Evolutionary conservation across 2,888 invertebrate genomes (phyloP), one percentile per base, ranked within the genome.

Genomic region (Patella caerulea): DNA sequence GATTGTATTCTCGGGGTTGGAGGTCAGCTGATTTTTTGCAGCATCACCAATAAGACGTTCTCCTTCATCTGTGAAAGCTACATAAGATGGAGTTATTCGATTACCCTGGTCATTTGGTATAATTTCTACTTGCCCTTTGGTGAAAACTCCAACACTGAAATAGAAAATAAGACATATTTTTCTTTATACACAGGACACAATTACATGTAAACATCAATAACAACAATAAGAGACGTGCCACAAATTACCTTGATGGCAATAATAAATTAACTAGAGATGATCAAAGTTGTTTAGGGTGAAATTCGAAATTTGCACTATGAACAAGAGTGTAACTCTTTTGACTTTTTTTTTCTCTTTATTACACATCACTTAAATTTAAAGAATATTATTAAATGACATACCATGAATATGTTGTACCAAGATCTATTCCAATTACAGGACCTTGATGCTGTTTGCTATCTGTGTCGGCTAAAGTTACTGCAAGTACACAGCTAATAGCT

Each of bases 101-200:
- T 98, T 98, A 93, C 98, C 98, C 93, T 98, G 98, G 92, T 98
- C 98, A 90, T 98, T 98, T 86, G 98, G 97, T 87, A 98, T 98
- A 88, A 98, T 98, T 93, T 98, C 98, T 70, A 98, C 98, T 76
- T 97, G 94, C 5, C 98, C 98, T 93, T 98, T 98, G 92, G 97
- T 98, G 93, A 97, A 98, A 0, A 92, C 88, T 69, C 91, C 91
- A 82, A 91, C 91, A 85, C 91, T 91, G 87, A 54, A 85, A 83
- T 59, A 70, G 65, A 72, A 24, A 12, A 72, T 3, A 74, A n/a
- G 19, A 53, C 24, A 73, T n/a, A 71, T 34, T 12, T 71, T 9
- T 3, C 17, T 2, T 29, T 15, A 24, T 65, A 14, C 15, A 65
- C 24, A n/a, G 17, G n/a, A 65, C 24, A 15, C 14, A 14, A n/a